Evolutionary conservation across 2,888 invertebrate genomes (phyloP), one percentile per base, ranked within the genome.

Genomic region (Dolomedes plantarius): DNA sequence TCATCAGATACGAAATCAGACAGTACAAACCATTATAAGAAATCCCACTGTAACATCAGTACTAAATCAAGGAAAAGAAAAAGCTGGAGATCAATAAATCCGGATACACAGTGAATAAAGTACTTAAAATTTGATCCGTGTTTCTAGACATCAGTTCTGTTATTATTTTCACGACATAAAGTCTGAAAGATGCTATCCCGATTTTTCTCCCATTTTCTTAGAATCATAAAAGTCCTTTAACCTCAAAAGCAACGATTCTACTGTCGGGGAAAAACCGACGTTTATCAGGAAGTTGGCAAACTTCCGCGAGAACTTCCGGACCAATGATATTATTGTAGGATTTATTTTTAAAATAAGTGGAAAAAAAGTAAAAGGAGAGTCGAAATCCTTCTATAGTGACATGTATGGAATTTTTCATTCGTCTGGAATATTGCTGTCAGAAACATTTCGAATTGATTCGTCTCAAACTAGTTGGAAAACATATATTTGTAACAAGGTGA

Each of bases 261-360:
- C 62, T 41, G 62, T 74, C 69, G 69, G 82, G n/a, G n/a, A n/a
- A 82, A 82, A 82, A 71, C 82, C 64, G 64, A 46, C 82, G 75
- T 75, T 79, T 82, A 82, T 69, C 81, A 82, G 82, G 82, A 82
- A 82, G 82, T 82, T 82, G 82, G 82, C 82, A 82, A 82, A 76
- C 82, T 82, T 82, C 82, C 82, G 75, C 71, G 41, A 71, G 71
- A 41, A 46, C 75, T 82, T 75, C 75, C 71, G 71, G 75, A 31
- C 29, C 68, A 31, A 29, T 50, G 69, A 75, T 75, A 75, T 82
- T 75, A 69, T 82, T 82, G 75, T 75, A 46, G 74, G 82, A 82
- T 76, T 75, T 82, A 82, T 76, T 82, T 75, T 64, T 27, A 19
- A 36, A 28, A 75, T 36, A 76, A 81, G 50, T 74, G 65, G 16